Evolutionary conservation across 1,140 invertebrate species (phyloP), one percentile per base, ranked within the genome.

Genomic region (Drosophila varians): DNA sequence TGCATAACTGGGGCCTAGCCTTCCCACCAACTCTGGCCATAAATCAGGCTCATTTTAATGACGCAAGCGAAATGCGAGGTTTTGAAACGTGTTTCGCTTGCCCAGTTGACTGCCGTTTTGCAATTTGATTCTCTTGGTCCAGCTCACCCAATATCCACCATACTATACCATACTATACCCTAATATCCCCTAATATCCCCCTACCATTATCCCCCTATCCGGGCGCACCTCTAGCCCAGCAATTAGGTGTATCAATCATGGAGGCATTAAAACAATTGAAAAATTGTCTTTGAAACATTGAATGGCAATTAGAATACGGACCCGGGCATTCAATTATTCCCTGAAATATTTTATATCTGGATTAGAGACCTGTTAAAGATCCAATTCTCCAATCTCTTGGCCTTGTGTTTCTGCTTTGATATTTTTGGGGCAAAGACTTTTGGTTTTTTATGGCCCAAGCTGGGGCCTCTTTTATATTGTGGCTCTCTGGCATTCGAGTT

Each of bases 11-110:
- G 38, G 48, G 42, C 60, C 64, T 68, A 16, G 38, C 28, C 51
- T 52, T 45, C 16, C 12, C 12, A 23, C 57, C 23, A 9, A 58
- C 69, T 75, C 60, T 19, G 69, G 53, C 64, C 62, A 87, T 87
- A 87, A 87, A 87, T 87, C 82, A 87, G 82, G 77, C 82, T 80
- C 82, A 87, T 87, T 87, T 87, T 87, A 87, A 87, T 87, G 82
- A 87, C 82, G 82, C 82, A 66, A 77, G 69, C 77, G 74, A 87
- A 87, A 77, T 87, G 82, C 70, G 55, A 87, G 84, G 62, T 66
- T 72, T 87, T 62, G 53, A 87, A 87, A 87, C 82, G 77, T 87
- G 82, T 87, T 87, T 73, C 74, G 66, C 77, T 66, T 66, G 53
- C 48, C 71, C 77, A 75, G 51, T 62, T 64, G 54, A 69, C 73